Conservation (phyloP, 2,113 vertebrate species). For the Perca schrenkii region DNA sequence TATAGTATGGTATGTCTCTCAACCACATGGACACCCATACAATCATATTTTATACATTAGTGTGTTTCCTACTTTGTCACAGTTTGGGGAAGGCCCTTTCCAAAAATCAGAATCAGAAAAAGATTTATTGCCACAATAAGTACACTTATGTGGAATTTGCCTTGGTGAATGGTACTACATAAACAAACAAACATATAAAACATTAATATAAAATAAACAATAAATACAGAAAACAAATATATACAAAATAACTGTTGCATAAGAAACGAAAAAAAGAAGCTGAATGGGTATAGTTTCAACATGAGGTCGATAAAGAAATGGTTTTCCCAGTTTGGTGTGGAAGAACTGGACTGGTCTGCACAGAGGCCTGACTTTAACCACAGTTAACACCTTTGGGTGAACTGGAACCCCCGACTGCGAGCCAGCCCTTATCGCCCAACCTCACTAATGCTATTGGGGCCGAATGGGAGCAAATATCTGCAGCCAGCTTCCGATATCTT, state of each 20-base stretch:
- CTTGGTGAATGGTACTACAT: no score
- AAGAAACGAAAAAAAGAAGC: no score
- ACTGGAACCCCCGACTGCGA: background rate
- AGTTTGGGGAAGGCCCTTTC: background rate
- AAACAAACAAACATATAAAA: no score
- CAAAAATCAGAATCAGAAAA: no score
- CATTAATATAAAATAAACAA: no score
- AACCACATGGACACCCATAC: background rate
- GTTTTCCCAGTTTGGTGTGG: background rate
- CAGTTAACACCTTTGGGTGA: background rate
- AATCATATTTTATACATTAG: background rate
- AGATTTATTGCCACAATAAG: no score
- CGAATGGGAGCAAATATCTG: background rate
- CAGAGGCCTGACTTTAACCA: no score
- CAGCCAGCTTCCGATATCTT: background rate
- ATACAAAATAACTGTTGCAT: no score
- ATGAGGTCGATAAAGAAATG: background rate
- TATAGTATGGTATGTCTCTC: background rate
- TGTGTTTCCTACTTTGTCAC: background rate
- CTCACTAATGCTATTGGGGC: conserved; percentile 5
- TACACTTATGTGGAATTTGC: no score
- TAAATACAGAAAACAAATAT: no score
- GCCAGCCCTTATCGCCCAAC: background rate
- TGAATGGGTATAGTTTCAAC: background rate
- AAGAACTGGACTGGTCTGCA: background rate